Conservation (phyloP, 2,888 invertebrate species). For the Drosophila anomalipes region DNA sequence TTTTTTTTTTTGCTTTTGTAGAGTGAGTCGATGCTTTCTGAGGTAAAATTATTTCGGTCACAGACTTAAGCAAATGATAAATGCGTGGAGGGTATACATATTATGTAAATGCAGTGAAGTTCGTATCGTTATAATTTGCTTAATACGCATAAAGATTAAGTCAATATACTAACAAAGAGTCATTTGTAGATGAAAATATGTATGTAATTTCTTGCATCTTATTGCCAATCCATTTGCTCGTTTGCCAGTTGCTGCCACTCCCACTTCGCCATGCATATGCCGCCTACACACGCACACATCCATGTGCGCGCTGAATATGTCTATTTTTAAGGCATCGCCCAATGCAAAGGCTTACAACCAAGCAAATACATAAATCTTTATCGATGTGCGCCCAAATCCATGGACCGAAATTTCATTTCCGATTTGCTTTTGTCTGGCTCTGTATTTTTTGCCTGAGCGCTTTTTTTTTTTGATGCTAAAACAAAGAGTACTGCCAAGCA, state of each 20-base stretch:
- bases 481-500: conserved; percentile 49
- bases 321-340: conserved; percentile 62
- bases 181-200: conserved; percentile 33
- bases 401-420: conserved; percentile 69
- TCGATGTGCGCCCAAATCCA: conserved; percentile 72
- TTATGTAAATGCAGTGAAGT: background rate
- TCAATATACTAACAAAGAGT: conserved; percentile 5
- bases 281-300: conserved; percentile 8
- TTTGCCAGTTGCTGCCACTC: conserved; percentile 28
- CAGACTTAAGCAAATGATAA: background rate
- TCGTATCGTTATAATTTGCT: conserved; percentile 30
- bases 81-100: background rate
- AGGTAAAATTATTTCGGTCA: conserved; percentile 5
- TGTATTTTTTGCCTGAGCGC: conserved; percentile 29
- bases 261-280: background rate
- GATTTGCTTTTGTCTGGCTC: conserved; percentile 51
- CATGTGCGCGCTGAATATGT: conserved; percentile 34
- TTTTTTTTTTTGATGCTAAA: conserved; percentile 27
- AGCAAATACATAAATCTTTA: conserved; percentile 69
- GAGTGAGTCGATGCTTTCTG: background rate
- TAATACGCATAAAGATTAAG: conserved; percentile 5
- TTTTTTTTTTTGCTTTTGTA: conserved; percentile 2
- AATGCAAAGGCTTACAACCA: conserved; percentile 46
- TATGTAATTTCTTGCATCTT: conserved; percentile 24
- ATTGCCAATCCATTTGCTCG: conserved; percentile 50